phyloP scores from a whole-genome alignment of 2,113 vertebrate species.

The Myotis brandtii region DNA sequence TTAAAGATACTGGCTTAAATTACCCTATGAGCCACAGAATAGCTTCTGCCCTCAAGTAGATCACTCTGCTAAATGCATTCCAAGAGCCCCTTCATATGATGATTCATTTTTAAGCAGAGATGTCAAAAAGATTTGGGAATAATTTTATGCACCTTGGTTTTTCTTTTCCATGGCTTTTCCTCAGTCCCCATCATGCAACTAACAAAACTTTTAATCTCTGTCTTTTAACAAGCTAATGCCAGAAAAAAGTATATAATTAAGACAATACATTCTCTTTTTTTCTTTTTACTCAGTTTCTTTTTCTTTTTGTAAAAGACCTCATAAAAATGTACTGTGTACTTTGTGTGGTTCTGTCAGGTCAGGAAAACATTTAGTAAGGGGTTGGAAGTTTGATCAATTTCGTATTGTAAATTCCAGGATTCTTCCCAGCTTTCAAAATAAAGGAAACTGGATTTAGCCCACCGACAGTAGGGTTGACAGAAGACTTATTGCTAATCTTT shows the following conservation, averaged over 20 bases:
- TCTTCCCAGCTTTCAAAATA: slow-evolving; percentile 51
- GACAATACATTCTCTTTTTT: background rate
- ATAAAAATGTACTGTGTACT: background rate
- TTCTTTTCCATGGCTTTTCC: background rate
- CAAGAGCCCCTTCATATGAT: background rate
- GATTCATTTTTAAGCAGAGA: background rate
- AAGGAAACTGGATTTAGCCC: slow-evolving; percentile 15
- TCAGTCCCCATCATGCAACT: background rate
- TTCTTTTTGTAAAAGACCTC: background rate
- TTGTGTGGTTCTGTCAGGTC: background rate
- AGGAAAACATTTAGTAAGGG: slow-evolving; percentile 19
- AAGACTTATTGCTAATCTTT: slow-evolving; percentile 49
- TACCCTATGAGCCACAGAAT: background rate
- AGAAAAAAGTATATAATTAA: background rate
- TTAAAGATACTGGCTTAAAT: background rate
- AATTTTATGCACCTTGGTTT: background rate
- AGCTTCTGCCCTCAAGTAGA: background rate
- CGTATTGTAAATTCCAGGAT: slow-evolving; percentile 49
- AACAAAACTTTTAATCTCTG: background rate
- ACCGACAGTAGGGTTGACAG: background rate
- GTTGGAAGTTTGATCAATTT: background rate
- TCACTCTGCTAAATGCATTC: background rate
- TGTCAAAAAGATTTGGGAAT: background rate
- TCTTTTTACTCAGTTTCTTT: background rate
- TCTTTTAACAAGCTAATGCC: slow-evolving; percentile 17